Percentiles rank a stretch among this genome's conserved stretches.
Evolutionary conservation across 2,888 invertebrate species (phyloP).

Genomic region (Rhyacophila evoluta): DNA sequence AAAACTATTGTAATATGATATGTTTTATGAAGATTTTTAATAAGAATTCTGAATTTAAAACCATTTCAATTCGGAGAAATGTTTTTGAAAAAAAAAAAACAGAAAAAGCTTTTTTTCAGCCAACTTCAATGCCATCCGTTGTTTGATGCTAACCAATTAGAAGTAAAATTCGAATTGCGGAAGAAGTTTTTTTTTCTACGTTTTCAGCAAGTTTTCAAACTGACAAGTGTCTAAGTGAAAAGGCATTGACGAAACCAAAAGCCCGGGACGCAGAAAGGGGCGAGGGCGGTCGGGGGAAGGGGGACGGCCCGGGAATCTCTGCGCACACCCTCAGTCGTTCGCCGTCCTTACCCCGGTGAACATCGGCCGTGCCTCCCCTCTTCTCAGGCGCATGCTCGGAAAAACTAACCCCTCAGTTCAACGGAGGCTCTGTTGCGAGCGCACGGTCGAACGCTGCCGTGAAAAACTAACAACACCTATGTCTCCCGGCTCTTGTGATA

Average conservation of each 20-base stretch:
- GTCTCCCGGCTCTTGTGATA: neutral
- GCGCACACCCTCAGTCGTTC: constrained; percentile 52
- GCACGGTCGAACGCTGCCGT: neutral
- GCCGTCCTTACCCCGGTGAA: constrained; percentile 47
- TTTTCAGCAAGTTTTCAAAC: constrained; percentile 30
- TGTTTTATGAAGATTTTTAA: no score
- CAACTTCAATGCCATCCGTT: neutral
- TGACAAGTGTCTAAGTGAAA: constrained; percentile 42
- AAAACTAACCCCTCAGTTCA: constrained; percentile 30
- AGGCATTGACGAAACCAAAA: constrained; percentile 43
- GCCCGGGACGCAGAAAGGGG: constrained; percentile 41
- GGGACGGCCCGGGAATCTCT: constrained; percentile 58
- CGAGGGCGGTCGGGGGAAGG: constrained; percentile 60
- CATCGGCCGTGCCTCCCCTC: constrained; percentile 33
- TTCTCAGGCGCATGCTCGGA: constrained; percentile 42
- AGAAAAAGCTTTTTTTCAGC: neutral
- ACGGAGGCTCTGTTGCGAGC: neutral
- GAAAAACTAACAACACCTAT: constrained; percentile 4
- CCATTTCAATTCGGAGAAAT: neutral
- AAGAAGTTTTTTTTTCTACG: constrained; percentile 11
- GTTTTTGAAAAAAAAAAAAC: neutral
- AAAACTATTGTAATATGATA: no score
- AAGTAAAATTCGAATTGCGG: neutral
- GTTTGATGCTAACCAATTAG: neutral
- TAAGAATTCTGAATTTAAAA: no score